A percentile compares a stretch with the other conserved stretches of the same genome.
These are phyloP conservation scores for Netelia inedita DNA, from an alignment of 2,888 invertebrate species.

Conservation along the genomic window DNA sequence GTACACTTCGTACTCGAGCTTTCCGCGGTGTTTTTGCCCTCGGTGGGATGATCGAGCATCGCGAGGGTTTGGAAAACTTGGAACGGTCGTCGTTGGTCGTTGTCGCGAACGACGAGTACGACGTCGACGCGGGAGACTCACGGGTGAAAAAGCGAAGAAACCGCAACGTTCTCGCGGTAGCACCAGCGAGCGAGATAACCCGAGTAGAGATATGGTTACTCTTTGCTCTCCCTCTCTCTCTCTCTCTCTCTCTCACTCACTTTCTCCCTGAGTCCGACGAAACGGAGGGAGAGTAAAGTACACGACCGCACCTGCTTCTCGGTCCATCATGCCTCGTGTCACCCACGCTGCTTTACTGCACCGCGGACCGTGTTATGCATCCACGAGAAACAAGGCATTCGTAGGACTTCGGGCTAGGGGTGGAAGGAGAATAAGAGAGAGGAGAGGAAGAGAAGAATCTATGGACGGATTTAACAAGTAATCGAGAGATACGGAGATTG, in stretches of 20 bases:
- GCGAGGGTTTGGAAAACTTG: slow-evolving; percentile 69
- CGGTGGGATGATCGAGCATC: slow-evolving; percentile 56
- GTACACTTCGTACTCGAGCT: not conserved
- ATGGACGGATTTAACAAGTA: slow-evolving; percentile 81
- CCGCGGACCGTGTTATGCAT: slow-evolving; percentile 84
- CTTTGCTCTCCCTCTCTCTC: not conserved
- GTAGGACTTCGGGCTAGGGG: slow-evolving; percentile 21
- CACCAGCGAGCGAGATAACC: slow-evolving; percentile 9
- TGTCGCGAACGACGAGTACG: not conserved
- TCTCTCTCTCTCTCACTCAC: slow-evolving; percentile 21
- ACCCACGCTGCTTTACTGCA: slow-evolving; percentile 85
- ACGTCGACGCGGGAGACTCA: slow-evolving; percentile 8
- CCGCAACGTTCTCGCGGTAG: slow-evolving; percentile 24
- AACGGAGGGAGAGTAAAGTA: slow-evolving; percentile 72
- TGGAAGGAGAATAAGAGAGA: not conserved
- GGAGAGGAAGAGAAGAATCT: slow-evolving; percentile 73
- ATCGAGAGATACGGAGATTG: slow-evolving; percentile 80
- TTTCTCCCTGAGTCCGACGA: slow-evolving; percentile 44
- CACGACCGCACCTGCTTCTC: slow-evolving; percentile 83
- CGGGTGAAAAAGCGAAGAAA: slow-evolving; percentile 17
- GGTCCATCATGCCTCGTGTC: slow-evolving; percentile 84
- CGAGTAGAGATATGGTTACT: slow-evolving; percentile 25
- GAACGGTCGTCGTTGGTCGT: slow-evolving; percentile 51
- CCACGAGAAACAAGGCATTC: slow-evolving; percentile 80
- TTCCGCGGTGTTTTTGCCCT: slow-evolving; percentile 25